These are phyloP conservation scores for Zaprionus ornatus DNA, from an alignment of 1,140 invertebrate genomes.

Conservation along the genomic window DNA sequence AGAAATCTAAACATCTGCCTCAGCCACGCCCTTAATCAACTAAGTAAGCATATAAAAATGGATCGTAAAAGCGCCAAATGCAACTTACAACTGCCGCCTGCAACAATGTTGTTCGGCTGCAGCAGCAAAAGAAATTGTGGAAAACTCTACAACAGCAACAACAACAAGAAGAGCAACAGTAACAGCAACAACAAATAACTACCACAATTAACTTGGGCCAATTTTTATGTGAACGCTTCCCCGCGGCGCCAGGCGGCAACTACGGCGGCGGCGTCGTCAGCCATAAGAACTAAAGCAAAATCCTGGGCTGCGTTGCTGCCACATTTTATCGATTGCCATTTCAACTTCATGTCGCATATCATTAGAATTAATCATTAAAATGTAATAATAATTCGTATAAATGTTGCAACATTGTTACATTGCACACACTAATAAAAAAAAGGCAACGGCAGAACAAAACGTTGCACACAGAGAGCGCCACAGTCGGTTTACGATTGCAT, in stretches of 20 bases:
- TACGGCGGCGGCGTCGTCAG: neutral
- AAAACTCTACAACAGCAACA: neutral
- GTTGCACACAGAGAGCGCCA: slow-evolving; percentile 45
- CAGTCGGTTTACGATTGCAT: slow-evolving; percentile 66
- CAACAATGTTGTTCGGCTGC: slow-evolving; percentile 62
- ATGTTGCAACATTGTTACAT: slow-evolving; percentile 77
- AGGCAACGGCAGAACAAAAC: slow-evolving; percentile 38
- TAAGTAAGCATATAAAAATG: slow-evolving; percentile 76
- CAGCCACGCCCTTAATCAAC: slow-evolving; percentile 75
- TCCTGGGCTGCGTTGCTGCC: slow-evolving; percentile 10
- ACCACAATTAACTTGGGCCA: slow-evolving; percentile 79
- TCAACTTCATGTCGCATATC: slow-evolving; percentile 80
- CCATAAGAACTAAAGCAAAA: slow-evolving; percentile 34
- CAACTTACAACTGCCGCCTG: slow-evolving; percentile 52
- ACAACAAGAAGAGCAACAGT: slow-evolving; percentile 40
- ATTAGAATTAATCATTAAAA: slow-evolving; percentile 84
- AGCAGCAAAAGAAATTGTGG: slow-evolving; percentile 22
- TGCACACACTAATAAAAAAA: slow-evolving; percentile 38
- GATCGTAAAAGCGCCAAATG: slow-evolving; percentile 73
- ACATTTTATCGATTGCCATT: slow-evolving; percentile 66
- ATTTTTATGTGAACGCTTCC: slow-evolving; percentile 62
- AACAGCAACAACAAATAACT: slow-evolving; percentile 75
- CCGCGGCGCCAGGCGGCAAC: slow-evolving; percentile 50
- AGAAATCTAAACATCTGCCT: slow-evolving; percentile 69
- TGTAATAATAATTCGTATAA: slow-evolving; percentile 83